Evolutionary conservation across 2,888 invertebrate genomes (phyloP), one percentile per base, ranked within the genome.

Genomic region (Hydrotaea cyrtoneurina): DNA sequence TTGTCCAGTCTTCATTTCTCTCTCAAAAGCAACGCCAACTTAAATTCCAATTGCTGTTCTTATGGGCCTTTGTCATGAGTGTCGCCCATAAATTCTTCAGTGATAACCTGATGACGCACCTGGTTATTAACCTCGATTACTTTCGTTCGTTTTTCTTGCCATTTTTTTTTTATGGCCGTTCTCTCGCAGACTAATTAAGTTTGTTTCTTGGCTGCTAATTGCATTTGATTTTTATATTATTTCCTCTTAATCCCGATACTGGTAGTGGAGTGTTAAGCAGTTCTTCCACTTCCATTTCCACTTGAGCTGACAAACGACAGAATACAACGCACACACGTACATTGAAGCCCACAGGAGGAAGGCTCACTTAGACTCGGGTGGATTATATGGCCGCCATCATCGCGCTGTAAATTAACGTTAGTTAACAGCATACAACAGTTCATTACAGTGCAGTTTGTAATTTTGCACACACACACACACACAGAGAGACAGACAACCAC

Each of bases 161-260:
- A 31, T 31, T 31, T 31, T 31, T 31, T 75, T 75, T 74, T 77
- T 53, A 31, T 78, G 21, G 39, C 64, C 23, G 50, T 75, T 77
- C 59, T 69, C 69, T 78, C 69, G 80, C 59, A 81, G 82, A 89
- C 90, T 91, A 91, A 91, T 91, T 91, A 91, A 91, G 90, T 91
- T 91, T 89, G 90, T 90, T 89, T 87, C 82, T 82, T 82, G 85
- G 90, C 88, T 90, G 88, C 89, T 91, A 91, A 91, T 91, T 91
- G 90, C 91, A 89, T 91, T 91, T 90, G 91, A 91, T 91, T 90
- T 89, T 89, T 90, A 88, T 89, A 87, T 64, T 43, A 53, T 73
- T 39, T 3, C 39, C 21, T 66, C 43, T 69, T 69, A 69, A 69
- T 69, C 69, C 46, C 10, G n/a, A 17, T 23, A 26, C 26, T 31